Conservation (phyloP, 2,113 vertebrate genomes). For the Sciurus niger region DNA sequence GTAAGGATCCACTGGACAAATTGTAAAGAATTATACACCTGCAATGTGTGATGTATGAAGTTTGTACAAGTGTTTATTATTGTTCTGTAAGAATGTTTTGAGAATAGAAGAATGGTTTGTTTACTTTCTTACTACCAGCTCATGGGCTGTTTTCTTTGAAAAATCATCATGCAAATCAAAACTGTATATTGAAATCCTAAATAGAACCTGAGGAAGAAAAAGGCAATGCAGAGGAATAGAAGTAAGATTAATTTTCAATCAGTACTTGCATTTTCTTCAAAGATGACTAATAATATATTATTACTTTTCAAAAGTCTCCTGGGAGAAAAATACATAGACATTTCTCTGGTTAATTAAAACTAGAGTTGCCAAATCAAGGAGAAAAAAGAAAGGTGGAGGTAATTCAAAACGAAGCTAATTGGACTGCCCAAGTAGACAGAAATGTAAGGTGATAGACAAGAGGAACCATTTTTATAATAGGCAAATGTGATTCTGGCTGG, state of each 20-base stretch:
- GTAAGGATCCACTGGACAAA: background rate
- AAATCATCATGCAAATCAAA: background rate
- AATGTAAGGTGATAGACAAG: slow-evolving; percentile 51
- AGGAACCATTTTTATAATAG: slow-evolving; percentile 39
- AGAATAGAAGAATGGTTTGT: background rate
- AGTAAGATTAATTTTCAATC: slow-evolving; percentile 29
- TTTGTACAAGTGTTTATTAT: background rate
- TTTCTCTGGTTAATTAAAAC: slow-evolving; percentile 66
- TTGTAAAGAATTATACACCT: background rate
- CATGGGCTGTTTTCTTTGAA: background rate
- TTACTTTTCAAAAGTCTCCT: slow-evolving; percentile 15
- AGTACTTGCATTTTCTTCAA: slow-evolving; percentile 23
- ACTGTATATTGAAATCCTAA: slow-evolving; percentile 8
- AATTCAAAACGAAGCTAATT: slow-evolving; percentile 53
- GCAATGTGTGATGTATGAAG: background rate
- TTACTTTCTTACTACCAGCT: background rate
- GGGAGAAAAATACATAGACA: slow-evolving; percentile 28
- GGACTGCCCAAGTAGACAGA: slow-evolving; percentile 39
- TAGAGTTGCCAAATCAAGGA: slow-evolving; percentile 16
- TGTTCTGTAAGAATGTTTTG: background rate
- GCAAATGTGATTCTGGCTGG: slow-evolving; percentile 32
- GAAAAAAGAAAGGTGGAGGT: background rate
- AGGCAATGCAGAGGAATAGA: background rate
- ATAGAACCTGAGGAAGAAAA: background rate
- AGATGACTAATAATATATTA: slow-evolving; percentile 44